These are phyloP conservation scores for Gephyroberyx darwinii DNA, from an alignment of 2,797 vertebrate genomes.

Conservation along the genomic window DNA sequence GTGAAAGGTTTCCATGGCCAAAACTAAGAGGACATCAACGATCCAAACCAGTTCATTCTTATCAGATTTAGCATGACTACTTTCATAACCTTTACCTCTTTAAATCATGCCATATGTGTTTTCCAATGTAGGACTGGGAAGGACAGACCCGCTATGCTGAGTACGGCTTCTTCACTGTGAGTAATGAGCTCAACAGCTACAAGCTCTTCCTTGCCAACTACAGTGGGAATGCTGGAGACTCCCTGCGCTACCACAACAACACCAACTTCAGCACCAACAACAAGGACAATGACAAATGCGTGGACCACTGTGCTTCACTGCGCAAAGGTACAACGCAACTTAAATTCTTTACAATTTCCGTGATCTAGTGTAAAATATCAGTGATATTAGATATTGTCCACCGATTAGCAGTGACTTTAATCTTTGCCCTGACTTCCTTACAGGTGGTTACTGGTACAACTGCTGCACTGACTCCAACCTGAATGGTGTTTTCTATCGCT, in stretches of 20 bases:
- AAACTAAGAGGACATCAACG: constrained; percentile 22
- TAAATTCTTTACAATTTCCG: too few relatives aligned
- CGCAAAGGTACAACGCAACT: constrained; percentile 87
- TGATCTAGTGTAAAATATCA: neutral
- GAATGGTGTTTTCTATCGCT: constrained; percentile 92
- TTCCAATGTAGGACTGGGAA: constrained; percentile 90
- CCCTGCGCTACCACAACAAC: constrained; percentile 96
- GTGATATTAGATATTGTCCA: neutral
- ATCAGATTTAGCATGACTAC: too few relatives aligned
- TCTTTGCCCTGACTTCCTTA: constrained; percentile 4
- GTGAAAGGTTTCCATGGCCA: constrained; percentile 30
- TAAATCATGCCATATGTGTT: constrained; percentile 44
- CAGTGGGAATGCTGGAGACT: constrained; percentile 89
- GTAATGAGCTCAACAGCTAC: constrained; percentile 93
- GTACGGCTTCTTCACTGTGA: constrained; percentile 88
- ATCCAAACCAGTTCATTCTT: constrained; percentile 12
- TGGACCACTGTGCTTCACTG: constrained; percentile 91
- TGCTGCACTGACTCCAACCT: constrained; percentile 99
- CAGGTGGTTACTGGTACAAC: constrained; percentile 99
- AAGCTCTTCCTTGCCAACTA: constrained; percentile 93
- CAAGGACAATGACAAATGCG: constrained; percentile 98
- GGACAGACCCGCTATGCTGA: constrained; percentile 87
- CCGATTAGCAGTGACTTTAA: constrained; percentile 1
- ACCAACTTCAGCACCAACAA: constrained; percentile 97
- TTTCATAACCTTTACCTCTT: too few relatives aligned